Evolutionary conservation across 2,113 vertebrate species (phyloP).

Genomic region (Glaucidium brasilianum): DNA sequence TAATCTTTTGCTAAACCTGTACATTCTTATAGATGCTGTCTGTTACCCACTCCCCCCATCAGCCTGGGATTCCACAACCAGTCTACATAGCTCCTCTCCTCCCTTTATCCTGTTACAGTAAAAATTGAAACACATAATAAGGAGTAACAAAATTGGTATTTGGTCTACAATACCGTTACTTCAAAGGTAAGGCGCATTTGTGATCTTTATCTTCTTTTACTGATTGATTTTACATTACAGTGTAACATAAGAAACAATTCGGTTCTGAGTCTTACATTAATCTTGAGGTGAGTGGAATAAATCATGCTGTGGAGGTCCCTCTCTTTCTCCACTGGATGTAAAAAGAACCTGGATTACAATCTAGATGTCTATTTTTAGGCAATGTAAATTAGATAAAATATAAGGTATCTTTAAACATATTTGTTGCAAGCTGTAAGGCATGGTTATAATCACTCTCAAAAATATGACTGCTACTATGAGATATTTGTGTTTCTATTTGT

Average conservation of each 20-base stretch:
- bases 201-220: background rate
- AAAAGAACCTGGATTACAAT: background rate
- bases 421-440: background rate
- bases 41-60: background rate
- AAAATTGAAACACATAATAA: background rate
- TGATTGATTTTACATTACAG: background rate
- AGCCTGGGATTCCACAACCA: background rate
- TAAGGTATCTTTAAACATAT: background rate
- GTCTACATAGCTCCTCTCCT: background rate
- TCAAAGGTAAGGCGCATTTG: background rate
- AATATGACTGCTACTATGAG: background rate
- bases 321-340: background rate
- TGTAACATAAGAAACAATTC: background rate
- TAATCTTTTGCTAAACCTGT: background rate
- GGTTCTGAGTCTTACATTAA: background rate
- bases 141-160: background rate
- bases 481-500: background rate
- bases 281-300: background rate
- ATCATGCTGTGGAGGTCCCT: background rate
- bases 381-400: background rate
- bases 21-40: background rate
- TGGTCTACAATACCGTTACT: background rate
- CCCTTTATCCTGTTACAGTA: background rate
- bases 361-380: background rate
- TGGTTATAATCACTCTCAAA: background rate